Base-by-base conservation (phyloP, 2,888 invertebrate species). In the Lacanobia wlatinum region DNA sequence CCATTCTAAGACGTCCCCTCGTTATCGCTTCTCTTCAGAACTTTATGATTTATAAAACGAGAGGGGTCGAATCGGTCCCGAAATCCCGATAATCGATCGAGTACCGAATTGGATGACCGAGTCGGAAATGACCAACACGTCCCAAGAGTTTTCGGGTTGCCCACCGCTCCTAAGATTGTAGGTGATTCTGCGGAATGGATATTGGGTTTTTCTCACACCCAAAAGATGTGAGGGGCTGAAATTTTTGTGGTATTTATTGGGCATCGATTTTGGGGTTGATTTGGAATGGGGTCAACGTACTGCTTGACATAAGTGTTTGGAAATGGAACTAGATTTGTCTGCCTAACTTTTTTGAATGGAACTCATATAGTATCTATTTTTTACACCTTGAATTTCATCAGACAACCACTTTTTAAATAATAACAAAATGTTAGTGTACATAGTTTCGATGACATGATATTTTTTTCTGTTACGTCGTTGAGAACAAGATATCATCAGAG, bases 101-200 rank as follows among this genome's bases (percentile, higher is more conserved):
- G 28, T 38, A 64, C 80, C 69, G 70, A 75, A 85, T 84, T 76
- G 76, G 68, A 71, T 60, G 71, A 23, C 71, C 75, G 76, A 55
- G 73, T 70, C 63, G 75, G 69, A 60, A 73, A 77, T 74, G 71
- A 65, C 62, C 59, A 60, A 63, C 66, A 52, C 34, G 63, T 79
- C 81, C 75, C 79, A 10, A 60, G 83, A 52, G 83, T 61, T 75
- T 74, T 73, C 43, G 60, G 68, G 66, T 28, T 63, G 62, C 46
- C 63, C 63, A 59, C 69, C 72, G 61, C 72, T 76, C 61, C 63
- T 60, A 66, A 78, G 75, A 84, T 82, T 79, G 70, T 28, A 73
- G 70, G 75, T 73, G 78, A 79, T 78, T 77, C 67, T 73, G 61
- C 52, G 66, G 62, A 80, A 83, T 78, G 73, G 72, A 76, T 78